Conservation (phyloP, 1,140 invertebrate genomes). For the Drosophila hydei region DNA sequence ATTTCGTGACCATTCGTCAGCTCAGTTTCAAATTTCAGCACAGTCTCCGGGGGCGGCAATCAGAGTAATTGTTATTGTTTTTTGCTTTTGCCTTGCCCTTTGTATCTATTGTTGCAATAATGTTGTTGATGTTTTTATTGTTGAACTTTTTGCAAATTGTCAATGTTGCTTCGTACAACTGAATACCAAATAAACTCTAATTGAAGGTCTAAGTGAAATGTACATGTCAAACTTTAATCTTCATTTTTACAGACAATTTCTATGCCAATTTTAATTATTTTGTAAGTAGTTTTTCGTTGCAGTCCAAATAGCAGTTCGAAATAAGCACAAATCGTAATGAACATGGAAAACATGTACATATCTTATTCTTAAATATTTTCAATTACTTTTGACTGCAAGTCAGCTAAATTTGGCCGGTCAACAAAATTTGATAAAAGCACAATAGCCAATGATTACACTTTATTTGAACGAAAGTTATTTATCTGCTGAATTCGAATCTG, state of each 20-base stretch:
- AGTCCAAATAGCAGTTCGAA: too few species aligned
- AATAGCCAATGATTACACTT: too few species aligned
- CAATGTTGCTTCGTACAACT: slow-evolving; percentile 64
- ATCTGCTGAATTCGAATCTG: too few species aligned
- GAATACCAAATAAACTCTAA: slow-evolving; percentile 46
- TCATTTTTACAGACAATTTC: background rate
- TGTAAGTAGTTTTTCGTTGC: background rate
- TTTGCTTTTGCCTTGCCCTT: slow-evolving; percentile 23
- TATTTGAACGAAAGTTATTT: too few species aligned
- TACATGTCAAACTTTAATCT: background rate
- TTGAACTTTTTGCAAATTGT: slow-evolving; percentile 53
- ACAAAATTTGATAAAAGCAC: too few species aligned
- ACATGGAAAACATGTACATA: too few species aligned
- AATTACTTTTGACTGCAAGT: too few species aligned
- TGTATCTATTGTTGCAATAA: slow-evolving; percentile 20
- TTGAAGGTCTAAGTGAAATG: background rate
- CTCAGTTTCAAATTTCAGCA: slow-evolving; percentile 47
- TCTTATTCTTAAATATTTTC: too few species aligned
- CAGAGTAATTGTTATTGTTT: slow-evolving; percentile 79
- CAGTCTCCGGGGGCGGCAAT: slow-evolving; percentile 65
- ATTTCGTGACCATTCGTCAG: slow-evolving; percentile 58
- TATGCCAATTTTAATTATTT: background rate
- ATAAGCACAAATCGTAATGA: too few species aligned
- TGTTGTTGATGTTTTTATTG: slow-evolving; percentile 14
- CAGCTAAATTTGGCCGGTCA: background rate